Percentiles rank a stretch among this genome's conserved stretches.
Evolutionary conservation across 2,888 invertebrate genomes (phyloP).

Genomic region (Drosophila helvetica): DNA sequence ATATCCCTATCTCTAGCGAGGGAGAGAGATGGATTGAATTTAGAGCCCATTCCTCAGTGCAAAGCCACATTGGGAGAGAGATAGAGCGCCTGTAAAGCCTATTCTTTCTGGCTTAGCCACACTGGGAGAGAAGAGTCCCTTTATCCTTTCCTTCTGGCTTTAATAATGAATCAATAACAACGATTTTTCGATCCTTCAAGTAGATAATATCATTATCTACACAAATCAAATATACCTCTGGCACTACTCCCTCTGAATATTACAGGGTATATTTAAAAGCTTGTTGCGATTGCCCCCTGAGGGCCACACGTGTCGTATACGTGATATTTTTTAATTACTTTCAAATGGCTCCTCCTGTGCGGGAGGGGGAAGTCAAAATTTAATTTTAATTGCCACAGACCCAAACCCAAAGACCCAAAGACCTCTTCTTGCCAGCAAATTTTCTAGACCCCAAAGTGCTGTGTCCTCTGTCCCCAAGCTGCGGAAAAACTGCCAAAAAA

Average conservation of each 20-base stretch:
- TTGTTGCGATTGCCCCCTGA: conserved; percentile 56
- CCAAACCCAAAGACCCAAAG: not conserved
- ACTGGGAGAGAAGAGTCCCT: not conserved
- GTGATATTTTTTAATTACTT: conserved; percentile 76
- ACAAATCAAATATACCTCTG: not conserved
- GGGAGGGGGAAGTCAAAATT: conserved; percentile 59
- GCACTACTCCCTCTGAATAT: not conserved
- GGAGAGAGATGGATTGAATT: too few relatives aligned
- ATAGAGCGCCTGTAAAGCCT: too few relatives aligned
- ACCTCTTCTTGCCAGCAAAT: not conserved
- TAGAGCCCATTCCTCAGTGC: too few relatives aligned
- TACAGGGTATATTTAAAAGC: not conserved
- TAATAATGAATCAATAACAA: too few relatives aligned
- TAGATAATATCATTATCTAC: not conserved
- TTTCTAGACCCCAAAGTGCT: not conserved
- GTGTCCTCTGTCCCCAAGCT: conserved; percentile 7
- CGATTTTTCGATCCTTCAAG: too few relatives aligned
- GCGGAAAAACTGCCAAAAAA: conserved; percentile 26
- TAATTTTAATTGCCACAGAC: conserved; percentile 58
- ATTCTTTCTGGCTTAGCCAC: too few relatives aligned
- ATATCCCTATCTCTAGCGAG: too few relatives aligned
- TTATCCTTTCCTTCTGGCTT: too few relatives aligned
- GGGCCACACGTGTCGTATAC: conserved; percentile 70
- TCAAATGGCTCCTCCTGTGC: conserved; percentile 49
- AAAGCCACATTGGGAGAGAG: too few relatives aligned